Evolutionary conservation across 2,113 vertebrate genomes (phyloP), one percentile per base, ranked within the genome.

Genomic region (Meles meles): DNA sequence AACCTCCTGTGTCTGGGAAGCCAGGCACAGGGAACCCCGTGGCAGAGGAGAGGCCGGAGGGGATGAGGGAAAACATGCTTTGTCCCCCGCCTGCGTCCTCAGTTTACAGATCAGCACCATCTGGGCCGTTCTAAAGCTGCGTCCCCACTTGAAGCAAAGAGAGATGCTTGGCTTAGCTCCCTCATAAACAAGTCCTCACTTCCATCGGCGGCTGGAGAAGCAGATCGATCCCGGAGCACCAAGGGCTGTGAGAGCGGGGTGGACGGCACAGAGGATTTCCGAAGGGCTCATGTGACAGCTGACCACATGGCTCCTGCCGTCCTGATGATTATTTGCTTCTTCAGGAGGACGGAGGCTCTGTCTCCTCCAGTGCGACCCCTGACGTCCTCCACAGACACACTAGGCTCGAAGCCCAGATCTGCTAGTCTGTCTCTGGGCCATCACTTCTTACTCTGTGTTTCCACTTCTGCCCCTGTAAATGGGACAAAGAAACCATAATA

Each of bases 181-280:
- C 52, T 31, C 8, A n/a, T n/a, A 11, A 49, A 39, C 31, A 90
- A 17, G 29, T 27, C 25, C 12, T 55, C 44, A 2, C 2, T 76
- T n/a, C 29, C 7, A 47, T 18, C 0, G 8, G 34, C 0, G 31
- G 25, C 21, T 0, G 3, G 25, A 80, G 29, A 79, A 49, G 17
- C 49, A 2, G 4, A 9, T 18, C 21, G 13, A 1, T 47, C 18
- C 0, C 5, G 31, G 27, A 27, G 25, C 25, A 44, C 52, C 37
- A 3, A 49, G 15, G 11, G 1, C 37, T 4, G 12, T 5, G 29
- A 71, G 0, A 2, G 15, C 25, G 67, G 18, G 3, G 21, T 49
- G 3, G 7, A 37, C 23, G 42, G 37, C 2, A 4, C 2, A 2
- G 37, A 27, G 7, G 25, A 10, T 20, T 25, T 57, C 18, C 2